Evolutionary conservation across 2,113 vertebrate genomes (phyloP).

Genomic region (Shinisaurus crocodilurus): DNA sequence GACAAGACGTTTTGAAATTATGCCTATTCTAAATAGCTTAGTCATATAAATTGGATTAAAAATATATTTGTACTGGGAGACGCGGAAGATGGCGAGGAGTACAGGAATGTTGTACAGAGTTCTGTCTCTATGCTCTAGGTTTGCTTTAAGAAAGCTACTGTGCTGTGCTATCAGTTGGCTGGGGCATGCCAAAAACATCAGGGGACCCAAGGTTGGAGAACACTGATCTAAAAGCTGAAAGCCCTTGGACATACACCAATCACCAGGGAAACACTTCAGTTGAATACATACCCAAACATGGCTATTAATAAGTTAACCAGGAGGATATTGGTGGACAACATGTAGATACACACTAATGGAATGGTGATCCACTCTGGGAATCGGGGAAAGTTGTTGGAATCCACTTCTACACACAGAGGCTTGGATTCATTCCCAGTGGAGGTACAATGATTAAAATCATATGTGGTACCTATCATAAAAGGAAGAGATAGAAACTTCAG

Average conservation of each 20-base stretch:
- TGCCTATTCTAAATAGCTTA: background rate
- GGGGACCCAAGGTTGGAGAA: too few relatives aligned
- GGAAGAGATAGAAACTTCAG: background rate
- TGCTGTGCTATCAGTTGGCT: too few relatives aligned
- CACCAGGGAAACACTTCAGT: rapidly evolving
- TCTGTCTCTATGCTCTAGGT: too few relatives aligned
- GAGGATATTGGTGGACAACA: slow-evolving; percentile 85
- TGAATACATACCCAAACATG: slow-evolving; percentile 78
- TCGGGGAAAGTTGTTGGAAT: slow-evolving; percentile 76
- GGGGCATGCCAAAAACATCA: too few relatives aligned
- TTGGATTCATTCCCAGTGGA: slow-evolving; percentile 83
- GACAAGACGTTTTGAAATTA: background rate
- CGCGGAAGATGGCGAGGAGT: too few relatives aligned
- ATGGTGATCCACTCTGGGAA: slow-evolving; percentile 85
- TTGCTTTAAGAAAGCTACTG: too few relatives aligned
- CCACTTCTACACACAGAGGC: slow-evolving; percentile 81
- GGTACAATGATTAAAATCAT: slow-evolving; percentile 80
- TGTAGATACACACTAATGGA: slow-evolving; percentile 82
- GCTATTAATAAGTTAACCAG: slow-evolving; percentile 83
- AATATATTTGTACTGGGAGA: too few relatives aligned
- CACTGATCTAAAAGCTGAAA: background rate
- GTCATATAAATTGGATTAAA: background rate
- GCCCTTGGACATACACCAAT: too few relatives aligned
- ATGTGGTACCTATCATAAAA: slow-evolving; percentile 73
- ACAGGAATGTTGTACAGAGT: too few relatives aligned